phyloP scores from a whole-genome alignment of 2,888 invertebrate genomes.

The Polyommatus icarus region DNA sequence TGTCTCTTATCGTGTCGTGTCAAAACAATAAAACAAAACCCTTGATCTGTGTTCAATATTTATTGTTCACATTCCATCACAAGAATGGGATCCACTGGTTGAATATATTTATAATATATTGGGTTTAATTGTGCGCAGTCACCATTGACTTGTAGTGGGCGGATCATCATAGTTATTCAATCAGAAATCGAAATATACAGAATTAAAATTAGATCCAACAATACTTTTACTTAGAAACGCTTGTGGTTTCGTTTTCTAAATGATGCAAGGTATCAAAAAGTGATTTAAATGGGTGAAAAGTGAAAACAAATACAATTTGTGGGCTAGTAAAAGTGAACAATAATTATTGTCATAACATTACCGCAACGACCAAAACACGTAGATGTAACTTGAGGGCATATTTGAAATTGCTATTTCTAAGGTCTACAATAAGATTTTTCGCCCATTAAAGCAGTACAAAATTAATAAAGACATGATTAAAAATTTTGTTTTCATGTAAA shows the following conservation, averaged over 20 bases:
- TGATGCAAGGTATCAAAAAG: background rate
- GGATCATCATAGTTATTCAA: constrained; percentile 41
- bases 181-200: background rate
- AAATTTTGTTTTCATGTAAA: background rate
- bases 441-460: background rate
- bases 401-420: background rate
- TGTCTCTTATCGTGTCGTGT: constrained; percentile 35
- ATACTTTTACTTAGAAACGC: background rate
- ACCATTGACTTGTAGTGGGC: constrained; percentile 48
- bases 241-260: constrained; percentile 11
- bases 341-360: background rate
- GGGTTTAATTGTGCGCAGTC: constrained; percentile 59
- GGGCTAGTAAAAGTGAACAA: background rate
- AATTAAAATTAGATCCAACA: background rate
- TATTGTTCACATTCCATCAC: constrained; percentile 42
- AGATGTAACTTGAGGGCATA: background rate
- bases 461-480: no score
- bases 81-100: constrained; percentile 41
- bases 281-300: background rate
- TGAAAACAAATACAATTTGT: constrained; percentile 4
- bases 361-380: background rate
- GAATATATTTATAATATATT: constrained; percentile 62
- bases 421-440: background rate
- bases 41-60: constrained; percentile 43
- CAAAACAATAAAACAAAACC: constrained; percentile 39